Conservation (phyloP, 2,888 invertebrate species). For the Labia minor region DNA sequence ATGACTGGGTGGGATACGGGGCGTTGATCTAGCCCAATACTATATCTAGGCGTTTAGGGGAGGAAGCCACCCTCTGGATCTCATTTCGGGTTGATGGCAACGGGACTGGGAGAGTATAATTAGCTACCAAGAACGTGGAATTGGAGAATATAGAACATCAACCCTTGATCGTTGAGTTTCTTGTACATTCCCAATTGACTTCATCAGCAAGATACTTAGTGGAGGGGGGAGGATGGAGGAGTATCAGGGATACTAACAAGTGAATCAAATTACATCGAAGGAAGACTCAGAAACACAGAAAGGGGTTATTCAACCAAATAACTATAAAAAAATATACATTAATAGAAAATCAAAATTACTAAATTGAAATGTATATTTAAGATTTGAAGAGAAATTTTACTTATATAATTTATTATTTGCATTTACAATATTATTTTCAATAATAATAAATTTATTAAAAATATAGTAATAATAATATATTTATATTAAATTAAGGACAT, state of each 20-base stretch:
- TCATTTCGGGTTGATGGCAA: slow-evolving; percentile 24
- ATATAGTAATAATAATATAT: too few relatives aligned
- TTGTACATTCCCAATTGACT: slow-evolving; percentile 26
- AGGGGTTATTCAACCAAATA: not conserved
- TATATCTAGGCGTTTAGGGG: not conserved
- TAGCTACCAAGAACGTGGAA: slow-evolving; percentile 24
- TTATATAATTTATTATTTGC: too few relatives aligned
- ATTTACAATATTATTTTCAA: too few relatives aligned
- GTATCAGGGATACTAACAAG: not conserved
- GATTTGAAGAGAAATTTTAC: too few relatives aligned
- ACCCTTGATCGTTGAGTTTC: slow-evolving; percentile 3
- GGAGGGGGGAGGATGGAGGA: too few relatives aligned
- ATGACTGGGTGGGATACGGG: not conserved
- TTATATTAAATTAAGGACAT: too few relatives aligned
- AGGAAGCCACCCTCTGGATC: slow-evolving; percentile 18
- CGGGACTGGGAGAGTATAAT: slow-evolving; percentile 22
- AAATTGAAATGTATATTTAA: too few relatives aligned
- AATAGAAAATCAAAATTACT: too few relatives aligned
- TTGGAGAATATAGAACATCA: slow-evolving; percentile 22
- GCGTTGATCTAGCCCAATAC: not conserved
- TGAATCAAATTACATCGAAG: slow-evolving; percentile 3
- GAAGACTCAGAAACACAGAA: not conserved
- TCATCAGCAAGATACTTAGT: slow-evolving; percentile 21
- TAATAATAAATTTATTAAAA: too few relatives aligned
- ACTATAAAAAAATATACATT: not conserved